phyloP scores from a whole-genome alignment of 1,140 invertebrate genomes.

The Drosophila carrolli region DNA sequence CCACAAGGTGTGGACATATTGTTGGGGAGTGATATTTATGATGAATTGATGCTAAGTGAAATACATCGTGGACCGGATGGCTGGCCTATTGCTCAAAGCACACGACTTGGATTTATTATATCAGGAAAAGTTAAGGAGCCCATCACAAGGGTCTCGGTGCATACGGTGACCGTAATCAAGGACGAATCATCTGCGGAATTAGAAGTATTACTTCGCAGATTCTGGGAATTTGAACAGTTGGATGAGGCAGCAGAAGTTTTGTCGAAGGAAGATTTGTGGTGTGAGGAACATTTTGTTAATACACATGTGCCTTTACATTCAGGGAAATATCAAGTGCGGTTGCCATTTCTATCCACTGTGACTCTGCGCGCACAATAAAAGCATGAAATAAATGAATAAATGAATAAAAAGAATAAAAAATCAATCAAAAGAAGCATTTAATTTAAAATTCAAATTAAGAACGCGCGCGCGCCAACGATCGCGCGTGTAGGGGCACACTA shows the following conservation, averaged over 20 bases:
- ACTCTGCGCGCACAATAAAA: too few relatives aligned
- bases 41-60: not conserved
- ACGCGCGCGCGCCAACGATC: too few relatives aligned
- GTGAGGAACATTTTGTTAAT: too few relatives aligned
- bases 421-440: too few relatives aligned
- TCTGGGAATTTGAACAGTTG: not conserved
- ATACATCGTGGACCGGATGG: not conserved
- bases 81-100: not conserved
- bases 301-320: too few relatives aligned
- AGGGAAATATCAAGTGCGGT: not conserved
- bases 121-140: not conserved
- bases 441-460: too few relatives aligned
- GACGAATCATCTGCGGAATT: not conserved
- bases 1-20: conserved; percentile 1
- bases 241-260: not conserved
- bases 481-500: too few relatives aligned
- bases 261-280: not conserved
- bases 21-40: not conserved
- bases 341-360: not conserved
- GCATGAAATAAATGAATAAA: too few relatives aligned
- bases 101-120: not conserved
- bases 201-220: not conserved
- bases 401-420: too few relatives aligned
- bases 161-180: not conserved
- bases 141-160: not conserved